These are phyloP conservation scores for Zootoca vivipara DNA, from an alignment of 2,113 vertebrate species.

Conservation along the genomic window DNA sequence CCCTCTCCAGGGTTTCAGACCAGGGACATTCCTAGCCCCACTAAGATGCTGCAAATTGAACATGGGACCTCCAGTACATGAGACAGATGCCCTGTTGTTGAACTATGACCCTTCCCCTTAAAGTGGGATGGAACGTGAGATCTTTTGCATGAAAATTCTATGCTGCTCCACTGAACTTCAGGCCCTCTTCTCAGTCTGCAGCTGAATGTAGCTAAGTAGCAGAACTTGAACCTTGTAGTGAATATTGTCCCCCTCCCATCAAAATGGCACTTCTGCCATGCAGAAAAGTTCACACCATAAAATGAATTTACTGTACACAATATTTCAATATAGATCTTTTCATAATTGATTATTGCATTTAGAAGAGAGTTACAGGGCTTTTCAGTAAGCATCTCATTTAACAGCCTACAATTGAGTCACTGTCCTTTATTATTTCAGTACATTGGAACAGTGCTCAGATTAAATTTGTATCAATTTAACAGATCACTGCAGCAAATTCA, in stretches of 20 bases:
- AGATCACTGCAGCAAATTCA: not conserved
- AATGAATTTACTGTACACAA: not conserved
- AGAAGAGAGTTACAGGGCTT: not conserved
- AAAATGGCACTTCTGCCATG: not conserved
- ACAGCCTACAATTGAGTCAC: not conserved
- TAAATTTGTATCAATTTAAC: not conserved
- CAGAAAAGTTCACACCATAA: not conserved
- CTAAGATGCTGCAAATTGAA: too few species aligned
- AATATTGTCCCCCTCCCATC: not conserved
- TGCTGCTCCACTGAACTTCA: too few species aligned
- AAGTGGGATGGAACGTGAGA: too few species aligned
- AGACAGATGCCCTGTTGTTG: too few species aligned
- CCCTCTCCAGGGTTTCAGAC: too few species aligned
- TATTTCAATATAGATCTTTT: not conserved
- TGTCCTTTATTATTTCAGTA: constrained; percentile 1
- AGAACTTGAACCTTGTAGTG: not conserved
- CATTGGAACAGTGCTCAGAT: not conserved
- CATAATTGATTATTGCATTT: not conserved
- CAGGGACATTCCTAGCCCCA: too few species aligned
- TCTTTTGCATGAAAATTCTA: too few species aligned
- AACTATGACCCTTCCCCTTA: too few species aligned
- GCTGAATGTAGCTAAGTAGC: not conserved
- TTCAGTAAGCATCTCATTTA: not conserved
- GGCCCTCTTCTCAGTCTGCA: too few species aligned
- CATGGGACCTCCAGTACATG: too few species aligned